phyloP scores from a whole-genome alignment of 2,888 invertebrate species.

The Eubasilissa splendida region DNA sequence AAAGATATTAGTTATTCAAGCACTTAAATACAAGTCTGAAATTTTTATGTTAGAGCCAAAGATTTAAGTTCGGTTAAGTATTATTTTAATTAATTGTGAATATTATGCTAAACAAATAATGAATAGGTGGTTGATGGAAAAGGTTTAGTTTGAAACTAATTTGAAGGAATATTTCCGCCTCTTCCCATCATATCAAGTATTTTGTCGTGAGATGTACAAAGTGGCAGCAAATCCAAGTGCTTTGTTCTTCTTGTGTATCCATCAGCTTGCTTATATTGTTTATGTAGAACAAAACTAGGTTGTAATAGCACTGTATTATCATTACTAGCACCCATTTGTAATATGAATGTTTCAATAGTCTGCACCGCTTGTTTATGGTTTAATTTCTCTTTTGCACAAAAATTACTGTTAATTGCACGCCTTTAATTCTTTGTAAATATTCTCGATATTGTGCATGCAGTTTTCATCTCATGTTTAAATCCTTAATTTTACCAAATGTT shows the following conservation, averaged over 20 bases:
- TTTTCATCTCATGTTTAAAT: no score
- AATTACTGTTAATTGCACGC: no score
- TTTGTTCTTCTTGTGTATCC: background rate
- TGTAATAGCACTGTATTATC: background rate
- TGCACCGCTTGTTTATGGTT: no score
- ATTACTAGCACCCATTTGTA: background rate
- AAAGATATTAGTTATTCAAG: conserved; percentile 22
- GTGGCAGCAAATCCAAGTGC: no score
- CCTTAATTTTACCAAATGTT: no score
- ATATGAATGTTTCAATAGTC: background rate
- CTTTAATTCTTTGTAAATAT: no score
- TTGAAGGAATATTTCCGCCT: background rate
- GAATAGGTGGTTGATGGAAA: conserved; percentile 4
- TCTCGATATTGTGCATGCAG: no score
- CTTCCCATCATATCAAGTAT: no score
- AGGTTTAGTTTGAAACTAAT: background rate
- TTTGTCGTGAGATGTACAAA: no score
- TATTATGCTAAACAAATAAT: conserved; percentile 22
- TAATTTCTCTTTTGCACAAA: no score
- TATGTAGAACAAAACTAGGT: conserved; percentile 8
- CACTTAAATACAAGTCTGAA: conserved; percentile 54
- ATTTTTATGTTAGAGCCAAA: conserved; percentile 51
- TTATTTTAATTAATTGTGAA: conserved; percentile 23
- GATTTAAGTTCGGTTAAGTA: conserved; percentile 40
- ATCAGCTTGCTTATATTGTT: conserved; percentile 3